These are phyloP conservation scores for Laspeyria flexula DNA, from an alignment of 2,888 invertebrate species.

Conservation along the genomic window DNA sequence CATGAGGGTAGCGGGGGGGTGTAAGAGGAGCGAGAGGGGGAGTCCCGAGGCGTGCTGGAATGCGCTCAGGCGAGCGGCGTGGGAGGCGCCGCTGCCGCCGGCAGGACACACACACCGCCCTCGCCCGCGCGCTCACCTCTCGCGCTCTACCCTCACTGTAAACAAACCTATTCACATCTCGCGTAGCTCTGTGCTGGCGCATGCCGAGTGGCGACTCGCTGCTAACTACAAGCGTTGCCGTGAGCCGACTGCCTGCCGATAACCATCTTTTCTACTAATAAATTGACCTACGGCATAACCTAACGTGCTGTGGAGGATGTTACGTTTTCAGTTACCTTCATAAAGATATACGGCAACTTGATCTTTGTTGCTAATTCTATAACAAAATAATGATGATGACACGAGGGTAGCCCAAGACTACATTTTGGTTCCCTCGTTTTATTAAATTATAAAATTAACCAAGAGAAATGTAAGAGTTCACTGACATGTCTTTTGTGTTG, in stretches of 20 bases:
- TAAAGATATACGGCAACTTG: slow-evolving; percentile 7
- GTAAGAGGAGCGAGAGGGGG: slow-evolving; percentile 56
- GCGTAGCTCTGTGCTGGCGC: slow-evolving; percentile 14
- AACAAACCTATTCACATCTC: slow-evolving; percentile 78
- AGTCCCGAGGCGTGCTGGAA: slow-evolving; percentile 84
- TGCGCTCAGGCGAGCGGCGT: slow-evolving; percentile 84
- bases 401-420: too few relatives aligned
- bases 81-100: slow-evolving; percentile 76
- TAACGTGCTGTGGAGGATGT: neutral
- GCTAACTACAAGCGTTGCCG: slow-evolving; percentile 33
- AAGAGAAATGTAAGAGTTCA: slow-evolving; percentile 67
- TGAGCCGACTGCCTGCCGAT: slow-evolving; percentile 27
- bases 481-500: slow-evolving; percentile 64
- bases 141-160: slow-evolving; percentile 73
- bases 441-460: neutral
- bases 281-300: slow-evolving; percentile 37
- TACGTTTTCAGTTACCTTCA: slow-evolving; percentile 4
- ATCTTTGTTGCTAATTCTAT: neutral
- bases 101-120: slow-evolving; percentile 73
- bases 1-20: slow-evolving; percentile 74
- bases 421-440: neutral
- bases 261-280: slow-evolving; percentile 40
- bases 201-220: slow-evolving; percentile 28
- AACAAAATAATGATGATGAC: neutral
- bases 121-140: slow-evolving; percentile 62